phyloP scores from a whole-genome alignment of 2,888 invertebrate species.

The Therioaphis trifolii region DNA sequence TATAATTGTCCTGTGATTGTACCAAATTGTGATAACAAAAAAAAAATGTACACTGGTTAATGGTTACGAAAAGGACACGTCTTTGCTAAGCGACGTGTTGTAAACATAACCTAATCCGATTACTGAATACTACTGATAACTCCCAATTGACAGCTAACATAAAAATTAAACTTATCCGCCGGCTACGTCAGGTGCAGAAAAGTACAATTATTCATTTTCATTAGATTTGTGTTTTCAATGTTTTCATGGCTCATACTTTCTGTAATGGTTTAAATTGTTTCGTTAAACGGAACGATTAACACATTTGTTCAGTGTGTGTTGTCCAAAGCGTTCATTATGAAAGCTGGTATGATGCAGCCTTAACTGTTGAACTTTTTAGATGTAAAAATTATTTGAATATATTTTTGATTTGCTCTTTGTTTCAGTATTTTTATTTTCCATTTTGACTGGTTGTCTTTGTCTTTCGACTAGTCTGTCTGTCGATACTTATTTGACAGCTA shows the following conservation, averaged over 20 bases:
- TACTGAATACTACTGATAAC: slow-evolving; percentile 26
- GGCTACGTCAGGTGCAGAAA: slow-evolving; percentile 26
- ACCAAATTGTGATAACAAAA: not conserved
- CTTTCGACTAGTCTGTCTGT: slow-evolving; percentile 63
- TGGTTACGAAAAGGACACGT: slow-evolving; percentile 41
- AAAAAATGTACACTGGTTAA: not conserved
- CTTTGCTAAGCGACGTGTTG: slow-evolving; percentile 39
- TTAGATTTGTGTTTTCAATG: no score
- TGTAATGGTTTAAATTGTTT: slow-evolving; percentile 22
- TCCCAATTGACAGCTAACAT: not conserved
- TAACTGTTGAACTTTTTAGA: not conserved
- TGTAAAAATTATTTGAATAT: not conserved
- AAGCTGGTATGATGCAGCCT: slow-evolving; percentile 17
- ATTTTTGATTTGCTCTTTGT: not conserved
- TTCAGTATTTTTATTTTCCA: slow-evolving; percentile 36
- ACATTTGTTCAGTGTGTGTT: slow-evolving; percentile 5
- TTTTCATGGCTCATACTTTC: not conserved
- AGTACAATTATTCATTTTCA: not conserved
- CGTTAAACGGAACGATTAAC: not conserved
- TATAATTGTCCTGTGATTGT: no score
- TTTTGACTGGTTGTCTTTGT: slow-evolving; percentile 22
- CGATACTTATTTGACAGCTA: slow-evolving; percentile 66
- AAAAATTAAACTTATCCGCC: slow-evolving; percentile 34
- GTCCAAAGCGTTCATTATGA: slow-evolving; percentile 21
- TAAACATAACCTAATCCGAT: slow-evolving; percentile 54